Evolutionary conservation across 2,888 invertebrate species (phyloP), one percentile per base, ranked within the genome.

Genomic region (Ditylenchus weischeri): DNA sequence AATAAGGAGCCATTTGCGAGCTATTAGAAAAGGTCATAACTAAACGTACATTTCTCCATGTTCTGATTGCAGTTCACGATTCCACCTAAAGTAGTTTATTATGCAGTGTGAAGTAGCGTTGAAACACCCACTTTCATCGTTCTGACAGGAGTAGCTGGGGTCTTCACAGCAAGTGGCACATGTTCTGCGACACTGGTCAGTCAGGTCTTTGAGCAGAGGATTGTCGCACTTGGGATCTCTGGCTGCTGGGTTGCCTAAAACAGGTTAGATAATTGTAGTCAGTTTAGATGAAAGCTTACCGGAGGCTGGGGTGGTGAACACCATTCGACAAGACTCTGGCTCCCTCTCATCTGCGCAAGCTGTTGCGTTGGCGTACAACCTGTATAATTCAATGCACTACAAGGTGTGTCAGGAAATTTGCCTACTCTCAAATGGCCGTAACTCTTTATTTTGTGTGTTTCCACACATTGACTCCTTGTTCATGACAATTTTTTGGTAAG

Each of bases 81-180:
- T 6, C 73, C 73, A 57, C 75, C 73, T 73, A 65, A 65, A 21
- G 4, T 64, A 21, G 38, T 1, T 13, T 36, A 23, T 65, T 18
- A 36, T 47, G 7, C 64, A 19, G 38, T 35, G n/a, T n/a, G 2
- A 35, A 13, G 18, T 13, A 69, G 18, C 11, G 18, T 6, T 18
- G 43, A 18, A 54, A 5, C 3, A 35, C 69, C 36, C 51, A 74
- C 74, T 73, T 66, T 74, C 72, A 49, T 73, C 72, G 63, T 73
- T 73, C 50, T 75, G 73, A 54, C 76, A 74, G n/a, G 69, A 57
- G 60, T 74, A 74, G 43, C 60, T 69, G 19, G 75, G 68, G 57
- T 74, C 72, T 62, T 74, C 75, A 47, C 74, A 74, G 62, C 74
- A 74, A 43, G 72, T 75, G 15, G 75, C 74, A 54, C 74, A 74